These are phyloP conservation scores for Setophaga kirtlandii DNA, from an alignment of 2,113 vertebrate genomes.

Conservation along the genomic window DNA sequence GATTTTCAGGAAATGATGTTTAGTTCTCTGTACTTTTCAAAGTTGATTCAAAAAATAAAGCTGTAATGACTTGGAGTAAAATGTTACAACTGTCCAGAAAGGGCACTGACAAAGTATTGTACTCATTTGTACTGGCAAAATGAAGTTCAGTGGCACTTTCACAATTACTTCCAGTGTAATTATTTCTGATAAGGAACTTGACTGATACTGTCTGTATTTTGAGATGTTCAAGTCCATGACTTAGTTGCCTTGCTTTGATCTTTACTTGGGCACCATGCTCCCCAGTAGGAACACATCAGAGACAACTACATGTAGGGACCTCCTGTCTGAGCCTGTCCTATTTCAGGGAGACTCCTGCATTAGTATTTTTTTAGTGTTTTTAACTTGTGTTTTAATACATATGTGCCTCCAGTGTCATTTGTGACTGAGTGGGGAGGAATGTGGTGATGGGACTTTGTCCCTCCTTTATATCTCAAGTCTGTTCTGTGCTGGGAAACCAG, in stretches of 20 bases:
- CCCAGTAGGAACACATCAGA: rapidly evolving
- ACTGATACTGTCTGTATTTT: neutral
- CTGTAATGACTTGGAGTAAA: neutral
- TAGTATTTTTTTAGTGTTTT: neutral
- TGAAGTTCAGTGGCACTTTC: neutral
- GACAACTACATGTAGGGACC: neutral
- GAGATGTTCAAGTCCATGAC: neutral
- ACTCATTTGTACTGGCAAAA: neutral
- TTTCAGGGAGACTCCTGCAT: rapidly evolving
- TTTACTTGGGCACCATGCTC: rapidly evolving
- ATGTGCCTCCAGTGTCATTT: neutral
- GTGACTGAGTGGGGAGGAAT: neutral
- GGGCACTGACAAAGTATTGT: neutral
- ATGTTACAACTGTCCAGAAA: neutral
- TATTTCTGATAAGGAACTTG: neutral
- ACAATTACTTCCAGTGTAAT: neutral
- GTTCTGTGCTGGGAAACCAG: neutral
- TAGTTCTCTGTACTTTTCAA: neutral
- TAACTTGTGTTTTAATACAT: neutral
- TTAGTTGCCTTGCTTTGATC: neutral
- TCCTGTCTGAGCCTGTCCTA: neutral
- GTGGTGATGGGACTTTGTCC: neutral
- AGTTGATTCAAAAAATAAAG: neutral
- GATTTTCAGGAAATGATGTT: neutral
- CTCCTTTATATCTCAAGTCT: neutral